Percentiles rank a stretch among this genome's conserved stretches.
phyloP scores from a whole-genome alignment of 1,140 invertebrate species.

The Leptestheria dahalacensis region DNA sequence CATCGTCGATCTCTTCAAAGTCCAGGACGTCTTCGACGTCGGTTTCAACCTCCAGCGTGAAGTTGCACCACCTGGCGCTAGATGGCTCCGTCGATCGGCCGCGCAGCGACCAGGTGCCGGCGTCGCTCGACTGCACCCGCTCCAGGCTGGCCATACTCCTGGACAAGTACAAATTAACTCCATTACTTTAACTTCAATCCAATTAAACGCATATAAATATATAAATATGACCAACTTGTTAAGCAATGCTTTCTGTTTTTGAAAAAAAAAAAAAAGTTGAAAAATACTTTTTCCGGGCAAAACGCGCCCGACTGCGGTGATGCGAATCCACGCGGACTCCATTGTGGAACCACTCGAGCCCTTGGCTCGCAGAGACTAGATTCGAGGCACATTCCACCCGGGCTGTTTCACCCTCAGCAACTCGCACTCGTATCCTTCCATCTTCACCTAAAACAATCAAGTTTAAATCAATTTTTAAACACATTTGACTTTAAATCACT shows the following conservation, averaged over 20 bases:
- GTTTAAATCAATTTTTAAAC: too few relatives aligned
- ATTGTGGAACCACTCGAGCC: slow-evolving; percentile 8
- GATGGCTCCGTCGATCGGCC: slow-evolving; percentile 7
- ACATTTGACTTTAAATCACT: too few relatives aligned
- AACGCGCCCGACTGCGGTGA: background rate
- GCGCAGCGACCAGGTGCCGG: slow-evolving; percentile 8
- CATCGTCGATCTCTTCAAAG: background rate
- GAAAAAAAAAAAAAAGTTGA: background rate
- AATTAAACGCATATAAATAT: background rate
- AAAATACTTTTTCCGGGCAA: background rate
- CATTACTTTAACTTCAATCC: too few relatives aligned
- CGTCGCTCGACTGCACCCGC: slow-evolving; percentile 8
- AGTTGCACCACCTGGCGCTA: slow-evolving; percentile 7
- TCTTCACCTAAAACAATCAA: too few relatives aligned
- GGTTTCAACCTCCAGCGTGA: slow-evolving; percentile 6
- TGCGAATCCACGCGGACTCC: background rate
- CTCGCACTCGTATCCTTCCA: too few relatives aligned
- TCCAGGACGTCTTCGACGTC: background rate
- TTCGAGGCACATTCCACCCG: background rate
- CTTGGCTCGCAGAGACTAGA: background rate
- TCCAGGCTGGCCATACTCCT: slow-evolving; percentile 6
- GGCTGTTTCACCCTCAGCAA: slow-evolving; percentile 3
- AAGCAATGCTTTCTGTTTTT: background rate
- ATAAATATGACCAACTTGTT: background rate
- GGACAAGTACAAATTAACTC: background rate